phyloP scores from a whole-genome alignment of 2,113 vertebrate species.

The Ageneiosus marmoratus region DNA sequence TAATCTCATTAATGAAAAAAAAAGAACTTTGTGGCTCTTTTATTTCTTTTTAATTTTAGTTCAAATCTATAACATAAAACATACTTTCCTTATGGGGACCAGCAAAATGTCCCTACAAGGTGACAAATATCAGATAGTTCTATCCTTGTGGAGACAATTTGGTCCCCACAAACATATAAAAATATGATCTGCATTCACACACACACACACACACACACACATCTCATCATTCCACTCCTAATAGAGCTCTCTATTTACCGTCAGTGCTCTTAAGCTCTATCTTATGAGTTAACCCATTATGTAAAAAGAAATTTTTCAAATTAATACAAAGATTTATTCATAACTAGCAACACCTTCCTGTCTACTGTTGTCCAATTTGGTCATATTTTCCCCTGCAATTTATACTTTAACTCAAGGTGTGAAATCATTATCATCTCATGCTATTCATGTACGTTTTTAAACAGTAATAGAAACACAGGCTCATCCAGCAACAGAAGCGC shows the following conservation, averaged over 20 bases:
- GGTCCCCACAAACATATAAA: no score
- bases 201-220: constrained; percentile 13
- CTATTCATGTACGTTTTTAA: no score
- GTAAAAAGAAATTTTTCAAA: background rate
- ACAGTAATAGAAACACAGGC: no score
- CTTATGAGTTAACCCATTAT: background rate
- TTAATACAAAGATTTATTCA: no score
- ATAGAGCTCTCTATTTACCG: background rate
- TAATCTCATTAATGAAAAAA: no score
- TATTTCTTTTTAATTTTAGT: no score
- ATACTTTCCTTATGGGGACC: no score
- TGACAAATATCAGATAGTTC: no score
- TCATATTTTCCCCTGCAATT: background rate
- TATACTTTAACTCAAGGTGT: background rate
- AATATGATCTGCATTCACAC: background rate
- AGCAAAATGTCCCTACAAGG: no score
- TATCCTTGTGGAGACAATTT: no score
- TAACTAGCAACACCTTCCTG: background rate
- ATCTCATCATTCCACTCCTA: background rate
- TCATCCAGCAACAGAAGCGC: background rate
- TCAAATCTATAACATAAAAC: no score
- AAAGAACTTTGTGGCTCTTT: no score
- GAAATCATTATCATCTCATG: background rate
- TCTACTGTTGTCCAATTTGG: background rate
- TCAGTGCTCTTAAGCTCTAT: background rate